Conservation (phyloP, 2,113 vertebrate species). For the Catharus minimus region DNA sequence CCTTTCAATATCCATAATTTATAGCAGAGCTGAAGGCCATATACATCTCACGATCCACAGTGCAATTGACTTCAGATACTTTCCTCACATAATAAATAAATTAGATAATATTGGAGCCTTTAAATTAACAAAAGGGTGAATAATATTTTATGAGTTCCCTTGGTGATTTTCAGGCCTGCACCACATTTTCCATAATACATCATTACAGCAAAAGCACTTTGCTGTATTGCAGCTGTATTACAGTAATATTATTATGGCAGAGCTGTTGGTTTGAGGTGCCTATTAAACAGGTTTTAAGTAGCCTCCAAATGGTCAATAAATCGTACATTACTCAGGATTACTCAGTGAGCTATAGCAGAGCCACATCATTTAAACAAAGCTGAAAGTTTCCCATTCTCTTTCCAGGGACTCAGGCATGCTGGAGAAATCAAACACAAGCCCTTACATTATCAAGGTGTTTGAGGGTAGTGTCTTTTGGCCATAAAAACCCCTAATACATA, state of each 20-base stretch:
- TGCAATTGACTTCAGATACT: slow-evolving; percentile 39
- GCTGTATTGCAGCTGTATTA: slow-evolving; percentile 51
- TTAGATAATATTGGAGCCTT: slow-evolving; percentile 44
- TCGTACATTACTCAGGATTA: slow-evolving; percentile 9
- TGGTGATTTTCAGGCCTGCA: slow-evolving; percentile 30
- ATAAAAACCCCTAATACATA: not conserved
- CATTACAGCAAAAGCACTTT: slow-evolving; percentile 60
- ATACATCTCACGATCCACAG: slow-evolving; percentile 1
- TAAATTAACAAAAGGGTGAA: slow-evolving; percentile 75
- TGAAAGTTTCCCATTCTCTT: not conserved
- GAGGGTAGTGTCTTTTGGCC: not conserved
- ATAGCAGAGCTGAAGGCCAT: slow-evolving; percentile 2
- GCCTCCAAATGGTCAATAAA: slow-evolving; percentile 47
- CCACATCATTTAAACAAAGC: not conserved
- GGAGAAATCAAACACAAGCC: slow-evolving; percentile 9
- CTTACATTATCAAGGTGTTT: not conserved
- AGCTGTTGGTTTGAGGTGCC: slow-evolving; percentile 46
- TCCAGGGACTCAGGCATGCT: not conserved
- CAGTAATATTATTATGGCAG: slow-evolving; percentile 52
- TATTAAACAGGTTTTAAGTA: slow-evolving; percentile 48
- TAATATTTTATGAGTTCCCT: slow-evolving; percentile 68
- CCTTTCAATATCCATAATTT: not conserved
- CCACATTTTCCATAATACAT: slow-evolving; percentile 58
- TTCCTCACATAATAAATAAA: slow-evolving; percentile 67
- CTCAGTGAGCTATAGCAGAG: slow-evolving; percentile 8